phyloP scores from a whole-genome alignment of 2,797 vertebrate genomes.

The Gambusia yucatana region DNA sequence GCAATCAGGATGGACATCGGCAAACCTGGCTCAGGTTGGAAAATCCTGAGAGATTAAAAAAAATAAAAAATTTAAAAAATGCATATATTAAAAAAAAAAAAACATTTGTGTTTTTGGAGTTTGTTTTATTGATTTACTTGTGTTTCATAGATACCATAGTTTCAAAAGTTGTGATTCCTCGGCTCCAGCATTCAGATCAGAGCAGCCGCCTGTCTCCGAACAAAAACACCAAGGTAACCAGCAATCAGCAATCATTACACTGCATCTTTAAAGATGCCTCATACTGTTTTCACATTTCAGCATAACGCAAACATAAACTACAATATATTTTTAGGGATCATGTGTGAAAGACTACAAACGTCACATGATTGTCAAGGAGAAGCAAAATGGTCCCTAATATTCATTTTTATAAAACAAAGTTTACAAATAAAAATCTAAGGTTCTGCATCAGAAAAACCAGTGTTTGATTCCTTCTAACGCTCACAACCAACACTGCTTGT shows the following conservation, averaged over 20 bases:
- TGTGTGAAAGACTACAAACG: background rate
- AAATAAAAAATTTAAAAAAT: background rate
- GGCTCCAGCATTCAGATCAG: slow-evolving; percentile 87
- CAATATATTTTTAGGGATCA: background rate
- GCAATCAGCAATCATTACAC: background rate
- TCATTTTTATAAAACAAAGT: background rate
- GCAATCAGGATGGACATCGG: slow-evolving; percentile 46
- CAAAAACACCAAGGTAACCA: slow-evolving; percentile 88
- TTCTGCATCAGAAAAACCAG: background rate
- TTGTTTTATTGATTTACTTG: background rate
- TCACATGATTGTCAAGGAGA: background rate
- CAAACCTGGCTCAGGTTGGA: slow-evolving; percentile 69
- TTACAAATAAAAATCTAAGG: background rate
- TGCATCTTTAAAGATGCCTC: background rate
- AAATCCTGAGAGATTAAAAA: background rate
- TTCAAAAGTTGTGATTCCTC: slow-evolving; percentile 84
- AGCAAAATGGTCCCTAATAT: background rate
- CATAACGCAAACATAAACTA: background rate
- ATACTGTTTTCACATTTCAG: background rate
- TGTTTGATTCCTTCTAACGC: background rate
- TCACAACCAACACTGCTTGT: background rate
- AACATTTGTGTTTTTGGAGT: background rate
- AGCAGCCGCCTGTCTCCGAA: slow-evolving; percentile 89
- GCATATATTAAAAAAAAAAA: slow-evolving; percentile 2
- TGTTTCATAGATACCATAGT: slow-evolving; percentile 79